Evolutionary conservation across 2,113 vertebrate species (phyloP).

Genomic region (Ailuropoda melanoleuca): DNA sequence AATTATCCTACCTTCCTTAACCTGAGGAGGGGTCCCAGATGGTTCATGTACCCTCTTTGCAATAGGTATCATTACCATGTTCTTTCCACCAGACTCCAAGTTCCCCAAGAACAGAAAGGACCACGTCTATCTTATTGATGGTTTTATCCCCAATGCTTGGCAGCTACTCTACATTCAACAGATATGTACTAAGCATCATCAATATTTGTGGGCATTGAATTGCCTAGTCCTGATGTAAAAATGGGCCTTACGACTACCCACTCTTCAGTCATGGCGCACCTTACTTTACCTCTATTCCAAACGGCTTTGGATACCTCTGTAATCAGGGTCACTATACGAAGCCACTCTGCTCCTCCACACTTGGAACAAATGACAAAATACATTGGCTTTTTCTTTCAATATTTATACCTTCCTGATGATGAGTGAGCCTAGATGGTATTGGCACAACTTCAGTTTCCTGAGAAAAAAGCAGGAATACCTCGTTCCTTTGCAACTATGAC

Average conservation of each 20-base stretch:
- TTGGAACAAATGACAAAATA: neutral
- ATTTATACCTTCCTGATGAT: neutral
- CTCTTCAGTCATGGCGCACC: neutral
- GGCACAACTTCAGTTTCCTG: neutral
- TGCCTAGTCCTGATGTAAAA: neutral
- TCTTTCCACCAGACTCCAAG: neutral
- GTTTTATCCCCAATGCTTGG: slow-evolving; percentile 8
- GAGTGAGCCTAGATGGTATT: neutral
- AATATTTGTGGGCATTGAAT: neutral
- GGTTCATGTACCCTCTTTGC: neutral
- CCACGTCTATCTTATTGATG: neutral
- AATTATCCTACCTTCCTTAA: neutral
- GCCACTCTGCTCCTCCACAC: neutral
- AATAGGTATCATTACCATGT: neutral
- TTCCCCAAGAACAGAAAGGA: neutral
- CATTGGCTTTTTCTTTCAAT: neutral
- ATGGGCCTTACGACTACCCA: neutral
- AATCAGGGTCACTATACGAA: neutral
- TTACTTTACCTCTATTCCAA: neutral
- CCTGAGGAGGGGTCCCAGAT: neutral
- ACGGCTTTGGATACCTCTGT: neutral
- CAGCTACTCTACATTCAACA: neutral
- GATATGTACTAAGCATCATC: neutral
- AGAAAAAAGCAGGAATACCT: neutral
- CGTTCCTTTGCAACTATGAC: neutral